These are phyloP conservation scores for Heliothis virescens DNA, from an alignment of 1,140 invertebrate genomes.

Conservation along the genomic window DNA sequence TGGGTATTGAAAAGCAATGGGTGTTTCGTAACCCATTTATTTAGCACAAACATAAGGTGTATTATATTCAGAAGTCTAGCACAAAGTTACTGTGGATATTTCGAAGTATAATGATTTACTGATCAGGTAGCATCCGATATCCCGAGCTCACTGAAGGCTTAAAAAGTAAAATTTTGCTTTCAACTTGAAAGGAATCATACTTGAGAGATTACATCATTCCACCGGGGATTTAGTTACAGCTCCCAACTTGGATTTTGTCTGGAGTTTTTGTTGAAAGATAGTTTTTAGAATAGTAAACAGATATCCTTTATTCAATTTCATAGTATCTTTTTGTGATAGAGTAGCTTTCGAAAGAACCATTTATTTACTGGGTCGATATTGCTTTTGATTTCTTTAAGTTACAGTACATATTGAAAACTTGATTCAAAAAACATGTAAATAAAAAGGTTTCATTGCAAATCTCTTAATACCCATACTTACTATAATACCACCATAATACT, in stretches of 20 bases:
- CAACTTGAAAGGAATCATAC: slow-evolving; percentile 33
- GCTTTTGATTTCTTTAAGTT: neutral
- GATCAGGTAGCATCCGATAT: neutral
- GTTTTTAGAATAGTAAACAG: neutral
- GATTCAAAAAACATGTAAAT: neutral
- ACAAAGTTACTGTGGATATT: neutral
- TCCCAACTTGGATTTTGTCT: slow-evolving; percentile 12
- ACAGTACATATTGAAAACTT: neutral
- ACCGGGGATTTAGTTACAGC: slow-evolving; percentile 8
- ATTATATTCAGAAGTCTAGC: neutral
- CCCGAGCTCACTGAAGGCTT: neutral
- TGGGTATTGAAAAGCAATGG: neutral
- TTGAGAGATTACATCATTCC: slow-evolving; percentile 18
- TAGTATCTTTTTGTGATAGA: neutral
- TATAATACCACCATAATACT: too few relatives aligned
- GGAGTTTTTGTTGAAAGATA: slow-evolving; percentile 20
- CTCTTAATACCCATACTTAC: too few relatives aligned
- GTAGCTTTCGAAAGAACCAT: neutral
- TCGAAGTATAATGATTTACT: neutral
- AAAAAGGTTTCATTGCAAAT: neutral
- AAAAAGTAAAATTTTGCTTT: slow-evolving; percentile 27
- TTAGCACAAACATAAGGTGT: neutral
- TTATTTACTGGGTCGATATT: neutral
- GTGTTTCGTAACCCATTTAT: neutral
- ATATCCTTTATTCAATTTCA: neutral